Conservation (phyloP, 23 tunicate species). For the Pegea sp. region DNA sequence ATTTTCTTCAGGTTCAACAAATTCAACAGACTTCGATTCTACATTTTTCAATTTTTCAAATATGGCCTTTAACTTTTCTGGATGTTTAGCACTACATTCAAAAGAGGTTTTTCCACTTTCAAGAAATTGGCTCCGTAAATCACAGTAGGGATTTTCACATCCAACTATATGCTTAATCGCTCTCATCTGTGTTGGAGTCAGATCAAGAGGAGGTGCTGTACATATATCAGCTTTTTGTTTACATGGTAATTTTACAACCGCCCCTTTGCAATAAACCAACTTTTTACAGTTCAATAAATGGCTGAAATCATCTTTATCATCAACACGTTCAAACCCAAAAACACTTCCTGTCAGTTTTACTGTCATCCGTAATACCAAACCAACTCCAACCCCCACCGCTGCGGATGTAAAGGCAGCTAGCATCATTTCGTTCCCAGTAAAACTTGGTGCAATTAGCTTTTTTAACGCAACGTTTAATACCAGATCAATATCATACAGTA, state of each 20-base stretch:
- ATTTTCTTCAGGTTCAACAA: no score
- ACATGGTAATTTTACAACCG: slow-evolving; percentile 23
- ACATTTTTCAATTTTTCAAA: no score
- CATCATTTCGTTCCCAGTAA: slow-evolving; percentile 11
- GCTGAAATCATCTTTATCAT: slow-evolving; percentile 56
- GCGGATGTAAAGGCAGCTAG: slow-evolving; percentile 23
- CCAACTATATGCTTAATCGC: slow-evolving; percentile 33
- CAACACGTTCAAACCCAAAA: slow-evolving; percentile 10
- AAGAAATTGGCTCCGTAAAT: no score
- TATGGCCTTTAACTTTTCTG: no score
- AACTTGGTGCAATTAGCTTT: slow-evolving; percentile 1
- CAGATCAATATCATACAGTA: slow-evolving; percentile 21
- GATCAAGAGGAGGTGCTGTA: slow-evolving; percentile 3
- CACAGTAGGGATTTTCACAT: slow-evolving; percentile 17
- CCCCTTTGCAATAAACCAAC: slow-evolving; percentile 32
- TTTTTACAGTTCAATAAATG: slow-evolving; percentile 18
- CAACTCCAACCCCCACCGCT: slow-evolving; percentile 10
- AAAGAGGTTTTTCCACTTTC: no score
- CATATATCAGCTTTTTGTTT: slow-evolving; percentile 12
- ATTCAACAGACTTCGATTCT: no score
- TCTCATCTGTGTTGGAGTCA: slow-evolving; percentile 24
- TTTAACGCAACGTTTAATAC: slow-evolving; percentile 1
- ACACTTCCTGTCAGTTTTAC: slow-evolving; percentile 4
- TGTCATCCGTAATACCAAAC: slow-evolving; percentile 7
- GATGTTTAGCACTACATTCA: no score